These are phyloP conservation scores for Steinernema khuongi DNA, from an alignment of 1,140 invertebrate genomes.

Conservation along the genomic window DNA sequence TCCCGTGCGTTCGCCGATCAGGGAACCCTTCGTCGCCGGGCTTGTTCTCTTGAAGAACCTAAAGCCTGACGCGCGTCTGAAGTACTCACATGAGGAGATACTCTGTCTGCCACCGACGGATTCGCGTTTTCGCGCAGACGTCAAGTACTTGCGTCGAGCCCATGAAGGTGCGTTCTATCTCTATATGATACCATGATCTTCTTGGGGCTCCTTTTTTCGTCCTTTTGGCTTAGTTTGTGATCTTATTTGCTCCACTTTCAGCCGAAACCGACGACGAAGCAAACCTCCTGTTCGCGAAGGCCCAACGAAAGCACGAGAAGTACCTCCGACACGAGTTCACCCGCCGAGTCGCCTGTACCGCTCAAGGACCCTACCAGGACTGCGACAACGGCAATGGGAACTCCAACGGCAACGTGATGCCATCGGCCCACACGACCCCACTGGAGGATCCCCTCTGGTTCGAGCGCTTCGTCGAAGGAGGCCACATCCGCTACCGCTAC, in stretches of 20 bases:
- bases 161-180: too few species aligned
- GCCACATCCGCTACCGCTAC: neutral
- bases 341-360: neutral
- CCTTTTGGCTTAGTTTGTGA: neutral
- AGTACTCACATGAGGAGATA: neutral
- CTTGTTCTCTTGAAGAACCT: neutral
- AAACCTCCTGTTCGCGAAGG: neutral
- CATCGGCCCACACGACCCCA: neutral
- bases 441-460: neutral
- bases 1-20: neutral
- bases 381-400: neutral
- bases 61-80: neutral
- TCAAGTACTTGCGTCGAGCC: neutral
- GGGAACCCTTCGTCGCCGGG: neutral
- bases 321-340: neutral
- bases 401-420: neutral
- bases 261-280: neutral
- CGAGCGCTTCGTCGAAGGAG: neutral
- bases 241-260: neutral
- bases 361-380: neutral
- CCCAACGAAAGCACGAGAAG: neutral
- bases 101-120: neutral
- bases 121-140: neutral
- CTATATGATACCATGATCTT: too few species aligned
- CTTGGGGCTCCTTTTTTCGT: too few species aligned